Percentiles rank a stretch among this genome's conserved stretches.
Evolutionary conservation across 1,140 invertebrate species (phyloP).

Genomic region (Phenacoccus solenopsis): DNA sequence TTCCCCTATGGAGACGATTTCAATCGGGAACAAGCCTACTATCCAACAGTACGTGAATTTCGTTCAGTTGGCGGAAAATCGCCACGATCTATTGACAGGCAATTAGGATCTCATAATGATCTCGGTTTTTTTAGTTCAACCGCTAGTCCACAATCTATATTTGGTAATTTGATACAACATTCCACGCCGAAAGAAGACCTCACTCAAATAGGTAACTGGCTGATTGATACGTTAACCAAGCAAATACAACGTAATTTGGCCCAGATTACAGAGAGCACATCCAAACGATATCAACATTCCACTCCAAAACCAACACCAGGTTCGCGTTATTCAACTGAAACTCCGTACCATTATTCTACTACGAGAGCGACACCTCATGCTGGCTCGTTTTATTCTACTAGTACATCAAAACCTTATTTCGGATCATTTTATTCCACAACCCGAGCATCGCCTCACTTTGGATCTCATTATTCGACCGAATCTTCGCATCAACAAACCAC

Average conservation of each 20-base stretch:
- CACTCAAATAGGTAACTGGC: not conserved
- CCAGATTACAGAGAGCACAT: not conserved
- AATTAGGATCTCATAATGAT: not conserved
- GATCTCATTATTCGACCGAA: not conserved
- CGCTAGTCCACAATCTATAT: not conserved
- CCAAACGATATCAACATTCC: not conserved
- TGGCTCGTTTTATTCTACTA: not conserved
- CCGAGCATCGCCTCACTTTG: not conserved
- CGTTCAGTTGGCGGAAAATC: not conserved
- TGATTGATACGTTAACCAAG: not conserved
- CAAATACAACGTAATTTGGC: not conserved
- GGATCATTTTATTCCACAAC: too few relatives aligned
- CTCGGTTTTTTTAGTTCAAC: not conserved
- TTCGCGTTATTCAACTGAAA: not conserved
- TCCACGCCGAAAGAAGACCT: not conserved
- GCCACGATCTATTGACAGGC: not conserved
- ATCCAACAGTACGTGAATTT: not conserved
- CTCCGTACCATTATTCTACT: not conserved
- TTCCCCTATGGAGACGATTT: not conserved
- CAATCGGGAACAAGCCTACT: not conserved
- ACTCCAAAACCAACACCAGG: not conserved
- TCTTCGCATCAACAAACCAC: not conserved
- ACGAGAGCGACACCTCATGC: not conserved
- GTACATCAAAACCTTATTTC: not conserved
- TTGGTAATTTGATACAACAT: not conserved